phyloP scores from a whole-genome alignment of 1,140 invertebrate genomes.

The Chrysomallon squamiferum region DNA sequence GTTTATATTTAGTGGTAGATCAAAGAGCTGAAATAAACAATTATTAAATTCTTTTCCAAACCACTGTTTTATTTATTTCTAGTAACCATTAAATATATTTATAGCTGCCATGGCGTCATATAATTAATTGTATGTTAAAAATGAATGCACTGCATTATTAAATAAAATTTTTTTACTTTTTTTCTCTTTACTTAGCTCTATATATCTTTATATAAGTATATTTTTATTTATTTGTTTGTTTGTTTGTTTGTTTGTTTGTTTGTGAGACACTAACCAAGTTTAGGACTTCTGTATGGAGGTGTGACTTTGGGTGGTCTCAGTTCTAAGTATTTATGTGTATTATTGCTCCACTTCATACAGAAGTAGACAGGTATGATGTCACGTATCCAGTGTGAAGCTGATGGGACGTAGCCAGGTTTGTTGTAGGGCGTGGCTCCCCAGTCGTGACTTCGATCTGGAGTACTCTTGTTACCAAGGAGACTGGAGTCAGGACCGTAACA shows the following conservation, averaged over 20 bases:
- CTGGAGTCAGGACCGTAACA: slow-evolving; percentile 92
- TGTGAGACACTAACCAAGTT: slow-evolving; percentile 72
- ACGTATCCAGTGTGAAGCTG: slow-evolving; percentile 92
- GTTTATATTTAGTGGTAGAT: background rate
- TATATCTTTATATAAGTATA: too few relatives aligned
- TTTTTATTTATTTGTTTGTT: too few relatives aligned
- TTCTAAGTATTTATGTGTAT: slow-evolving; percentile 92
- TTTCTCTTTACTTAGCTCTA: too few relatives aligned
- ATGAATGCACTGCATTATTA: too few relatives aligned
- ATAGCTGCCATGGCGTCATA: too few relatives aligned
- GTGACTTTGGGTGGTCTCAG: slow-evolving; percentile 92
- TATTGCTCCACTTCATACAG: slow-evolving; percentile 93
- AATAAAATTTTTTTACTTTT: too few relatives aligned
- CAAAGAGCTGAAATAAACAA: background rate
- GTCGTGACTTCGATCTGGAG: slow-evolving; percentile 86
- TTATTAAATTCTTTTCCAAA: background rate
- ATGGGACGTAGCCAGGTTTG: slow-evolving; percentile 86
- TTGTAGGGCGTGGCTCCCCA: slow-evolving; percentile 90
- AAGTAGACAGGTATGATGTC: slow-evolving; percentile 93
- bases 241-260: too few relatives aligned
- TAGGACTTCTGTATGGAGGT: slow-evolving; percentile 90
- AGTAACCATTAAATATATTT: too few relatives aligned
- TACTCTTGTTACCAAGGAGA: slow-evolving; percentile 90
- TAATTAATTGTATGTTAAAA: too few relatives aligned
- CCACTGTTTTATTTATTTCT: slow-evolving; percentile 76